Evolutionary conservation across 2,113 vertebrate genomes (phyloP).

Genomic region (Nicator chloris): DNA sequence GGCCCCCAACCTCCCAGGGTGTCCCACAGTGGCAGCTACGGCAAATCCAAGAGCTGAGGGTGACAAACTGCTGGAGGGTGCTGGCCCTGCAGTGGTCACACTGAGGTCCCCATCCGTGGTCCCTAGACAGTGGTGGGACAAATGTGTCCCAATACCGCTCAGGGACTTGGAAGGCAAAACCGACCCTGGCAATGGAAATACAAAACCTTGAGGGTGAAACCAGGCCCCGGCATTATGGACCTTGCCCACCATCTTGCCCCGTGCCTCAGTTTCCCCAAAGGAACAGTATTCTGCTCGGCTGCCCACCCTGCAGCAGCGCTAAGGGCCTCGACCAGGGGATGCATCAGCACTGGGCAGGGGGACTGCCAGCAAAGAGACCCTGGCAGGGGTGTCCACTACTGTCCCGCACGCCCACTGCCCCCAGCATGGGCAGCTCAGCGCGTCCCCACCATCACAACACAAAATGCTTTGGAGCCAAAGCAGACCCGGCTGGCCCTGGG

Average conservation of each 20-base stretch:
- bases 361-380: too few relatives aligned
- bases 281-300: neutral
- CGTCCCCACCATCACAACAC: fast-evolving
- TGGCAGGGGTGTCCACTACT: neutral
- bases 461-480: fast-evolving
- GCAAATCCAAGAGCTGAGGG: neutral
- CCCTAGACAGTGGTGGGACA: neutral
- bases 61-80: neutral
- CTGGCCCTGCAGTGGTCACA: neutral
- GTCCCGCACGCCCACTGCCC: fast-evolving
- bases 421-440: fast-evolving
- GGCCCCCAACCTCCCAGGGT: neutral
- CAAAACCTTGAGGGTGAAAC: neutral
- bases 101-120: fast-evolving
- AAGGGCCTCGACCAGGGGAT: fast-evolving
- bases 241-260: neutral
- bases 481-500: fast-evolving
- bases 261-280: neutral
- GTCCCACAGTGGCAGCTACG: neutral
- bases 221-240: fast-evolving
- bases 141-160: neutral
- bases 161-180: neutral
- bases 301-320: fast-evolving
- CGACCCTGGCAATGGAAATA: neutral
- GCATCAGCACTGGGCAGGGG: fast-evolving